A percentile compares a stretch with the other conserved stretches of the same genome.
Conservation (phyloP, 37 sponge, comb jelly and placozoan genomes). For the Tethya wilhelma region DNA sequence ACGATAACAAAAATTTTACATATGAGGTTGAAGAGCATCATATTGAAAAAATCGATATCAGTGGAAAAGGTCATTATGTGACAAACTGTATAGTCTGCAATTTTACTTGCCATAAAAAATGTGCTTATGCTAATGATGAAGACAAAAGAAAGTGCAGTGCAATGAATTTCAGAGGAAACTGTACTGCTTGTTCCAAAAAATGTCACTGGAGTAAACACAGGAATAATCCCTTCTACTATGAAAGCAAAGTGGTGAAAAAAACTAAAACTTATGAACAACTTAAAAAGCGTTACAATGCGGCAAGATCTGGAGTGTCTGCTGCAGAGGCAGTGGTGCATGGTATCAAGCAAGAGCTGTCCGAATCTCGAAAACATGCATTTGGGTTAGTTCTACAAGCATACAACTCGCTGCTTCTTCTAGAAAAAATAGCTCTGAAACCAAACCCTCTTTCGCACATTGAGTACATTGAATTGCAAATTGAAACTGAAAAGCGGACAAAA, state of each 20-base stretch:
- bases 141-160: conserved; percentile 62
- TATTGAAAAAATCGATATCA: conserved; percentile 15
- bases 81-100: conserved; percentile 73
- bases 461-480: conserved; percentile 69
- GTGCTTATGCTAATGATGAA: conserved; percentile 43
- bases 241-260: conserved; percentile 30
- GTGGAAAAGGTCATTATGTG: conserved; percentile 37
- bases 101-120: conserved; percentile 66
- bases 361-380: conserved; percentile 3
- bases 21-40: conserved; percentile 22
- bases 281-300: conserved; percentile 11
- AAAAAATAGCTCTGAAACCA: conserved; percentile 76
- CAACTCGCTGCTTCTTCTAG: conserved; percentile 28
- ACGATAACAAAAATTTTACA: conserved; percentile 52
- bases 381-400: conserved; percentile 29
- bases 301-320: conserved; percentile 13
- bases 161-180: conserved; percentile 40
- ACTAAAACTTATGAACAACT: conserved; percentile 49
- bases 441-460: conserved; percentile 65
- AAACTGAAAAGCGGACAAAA: conserved; percentile 53
- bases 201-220: conserved; percentile 58
- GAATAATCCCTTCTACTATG: conserved; percentile 51
- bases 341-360: conserved; percentile 26
- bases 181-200: conserved; percentile 49
- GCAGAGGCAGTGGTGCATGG: conserved; percentile 29